These are phyloP conservation scores for Malurus elegans DNA, from an alignment of 2,113 vertebrate genomes.

Conservation along the genomic window DNA sequence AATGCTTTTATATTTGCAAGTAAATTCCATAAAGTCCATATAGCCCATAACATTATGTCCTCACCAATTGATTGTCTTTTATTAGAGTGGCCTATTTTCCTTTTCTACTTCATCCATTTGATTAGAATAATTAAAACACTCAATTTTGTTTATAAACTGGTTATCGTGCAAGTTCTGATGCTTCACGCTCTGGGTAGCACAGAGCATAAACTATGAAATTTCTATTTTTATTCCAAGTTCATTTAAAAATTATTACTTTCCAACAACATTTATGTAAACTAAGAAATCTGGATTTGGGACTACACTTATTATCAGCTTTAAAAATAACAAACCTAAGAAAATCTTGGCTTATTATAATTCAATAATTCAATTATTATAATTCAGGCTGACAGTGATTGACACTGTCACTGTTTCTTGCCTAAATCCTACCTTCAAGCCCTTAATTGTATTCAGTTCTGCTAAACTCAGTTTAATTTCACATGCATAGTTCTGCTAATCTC, in stretches of 20 bases:
- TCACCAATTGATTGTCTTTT: neutral
- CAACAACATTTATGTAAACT: neutral
- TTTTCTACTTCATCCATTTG: neutral
- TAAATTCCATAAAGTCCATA: neutral
- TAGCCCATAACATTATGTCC: neutral
- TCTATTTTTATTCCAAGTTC: neutral
- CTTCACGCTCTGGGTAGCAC: neutral
- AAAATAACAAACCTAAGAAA: neutral
- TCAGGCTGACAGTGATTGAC: neutral
- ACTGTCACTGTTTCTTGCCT: neutral
- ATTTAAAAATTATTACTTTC: neutral
- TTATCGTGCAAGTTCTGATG: neutral
- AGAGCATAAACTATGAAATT: neutral
- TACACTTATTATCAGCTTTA: neutral
- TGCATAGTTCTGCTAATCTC: accelerated
- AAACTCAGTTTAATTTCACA: neutral
- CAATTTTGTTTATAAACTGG: neutral
- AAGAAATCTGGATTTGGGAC: neutral
- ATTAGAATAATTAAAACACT: neutral
- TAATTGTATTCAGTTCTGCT: neutral
- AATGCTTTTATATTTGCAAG: neutral
- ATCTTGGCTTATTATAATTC: neutral
- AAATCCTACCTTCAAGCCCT: neutral
- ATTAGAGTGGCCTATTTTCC: neutral
- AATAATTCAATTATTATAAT: neutral